phyloP scores from a whole-genome alignment of 2,797 vertebrate genomes.

The Sebastiscus albofasciatus region DNA sequence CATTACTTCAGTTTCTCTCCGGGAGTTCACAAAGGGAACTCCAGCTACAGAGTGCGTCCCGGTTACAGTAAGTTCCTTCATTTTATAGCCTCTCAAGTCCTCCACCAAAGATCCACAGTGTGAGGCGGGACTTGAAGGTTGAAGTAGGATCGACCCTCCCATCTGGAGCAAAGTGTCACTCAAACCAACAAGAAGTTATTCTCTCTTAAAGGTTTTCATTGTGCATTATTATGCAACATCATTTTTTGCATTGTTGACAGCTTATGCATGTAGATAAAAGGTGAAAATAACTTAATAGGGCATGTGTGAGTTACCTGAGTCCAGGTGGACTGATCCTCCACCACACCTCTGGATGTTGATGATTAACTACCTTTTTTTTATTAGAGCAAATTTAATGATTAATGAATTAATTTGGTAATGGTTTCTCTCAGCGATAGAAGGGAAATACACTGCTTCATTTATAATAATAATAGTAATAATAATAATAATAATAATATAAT shows the following conservation, averaged over 20 bases:
- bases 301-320: neutral
- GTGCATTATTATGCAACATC: no score
- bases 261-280: neutral
- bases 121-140: conserved; percentile 77
- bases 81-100: conserved; percentile 77
- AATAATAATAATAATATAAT: no score
- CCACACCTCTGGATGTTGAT: neutral
- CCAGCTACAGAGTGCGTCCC: conserved; percentile 30
- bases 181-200: neutral
- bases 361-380: conserved; percentile 7
- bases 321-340: neutral
- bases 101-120: conserved; percentile 11
- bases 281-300: neutral
- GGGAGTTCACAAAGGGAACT: conserved; percentile 43
- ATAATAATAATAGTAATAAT: no score
- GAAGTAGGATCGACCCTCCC: conserved; percentile 51
- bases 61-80: conserved; percentile 65
- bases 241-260: no score
- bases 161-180: conserved; percentile 47
- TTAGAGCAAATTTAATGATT: neutral
- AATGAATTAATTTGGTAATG: no score
- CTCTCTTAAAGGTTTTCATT: neutral
- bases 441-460: no score
- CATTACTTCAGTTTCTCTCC: conserved; percentile 3
- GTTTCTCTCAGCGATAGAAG: no score